These are phyloP conservation scores for Parnassius orleans DNA, from an alignment of 2,888 invertebrate species.

Conservation along the genomic window DNA sequence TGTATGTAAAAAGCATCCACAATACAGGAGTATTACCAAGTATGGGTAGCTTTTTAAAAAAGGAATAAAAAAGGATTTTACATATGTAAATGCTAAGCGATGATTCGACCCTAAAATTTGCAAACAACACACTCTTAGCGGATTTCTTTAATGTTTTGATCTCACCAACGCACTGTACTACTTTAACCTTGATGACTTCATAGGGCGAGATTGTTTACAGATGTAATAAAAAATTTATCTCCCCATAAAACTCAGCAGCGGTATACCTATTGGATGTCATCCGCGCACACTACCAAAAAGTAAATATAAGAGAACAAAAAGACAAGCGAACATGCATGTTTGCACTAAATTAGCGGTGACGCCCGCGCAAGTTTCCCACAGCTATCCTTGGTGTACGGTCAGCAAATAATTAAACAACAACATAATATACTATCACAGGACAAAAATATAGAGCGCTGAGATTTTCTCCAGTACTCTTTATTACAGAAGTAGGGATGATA, in stretches of 20 bases:
- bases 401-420: slow-evolving; percentile 35
- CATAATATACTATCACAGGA: background rate
- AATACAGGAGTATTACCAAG: no score
- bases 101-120: no score
- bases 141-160: no score
- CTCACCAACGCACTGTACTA: background rate
- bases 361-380: slow-evolving; percentile 69
- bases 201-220: slow-evolving; percentile 12
- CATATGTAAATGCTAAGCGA: no score
- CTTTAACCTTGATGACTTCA: slow-evolving; percentile 13
- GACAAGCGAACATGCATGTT: slow-evolving; percentile 57
- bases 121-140: no score
- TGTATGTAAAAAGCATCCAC: no score
- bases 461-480: no score
- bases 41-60: no score
- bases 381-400: slow-evolving; percentile 45
- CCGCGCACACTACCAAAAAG: slow-evolving; percentile 39
- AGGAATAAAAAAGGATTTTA: no score
- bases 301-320: slow-evolving; percentile 44
- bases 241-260: slow-evolving; percentile 14
- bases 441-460: no score
- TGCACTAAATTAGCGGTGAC: slow-evolving; percentile 71
- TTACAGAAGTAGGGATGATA: no score
- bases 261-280: slow-evolving; percentile 29
- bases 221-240: slow-evolving; percentile 8